Evolutionary conservation across 1,140 invertebrate species (phyloP).

Genomic region (Aphidius ervi): DNA sequence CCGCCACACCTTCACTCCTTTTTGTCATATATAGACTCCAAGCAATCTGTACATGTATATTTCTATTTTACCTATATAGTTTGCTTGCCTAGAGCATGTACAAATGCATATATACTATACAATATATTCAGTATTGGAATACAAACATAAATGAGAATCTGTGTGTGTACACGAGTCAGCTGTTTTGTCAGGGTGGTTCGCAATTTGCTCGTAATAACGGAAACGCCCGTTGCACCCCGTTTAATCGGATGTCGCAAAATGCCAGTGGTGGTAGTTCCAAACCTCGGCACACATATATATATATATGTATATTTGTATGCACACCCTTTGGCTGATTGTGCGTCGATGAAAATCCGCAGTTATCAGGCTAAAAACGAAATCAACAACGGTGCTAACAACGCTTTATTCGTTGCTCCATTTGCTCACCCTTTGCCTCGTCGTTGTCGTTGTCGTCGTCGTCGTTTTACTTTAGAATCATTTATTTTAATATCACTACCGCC

Average conservation of each 20-base stretch:
- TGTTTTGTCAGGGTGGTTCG: slow-evolving; percentile 31
- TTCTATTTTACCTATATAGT: no score
- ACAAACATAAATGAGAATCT: not conserved
- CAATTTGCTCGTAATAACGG: slow-evolving; percentile 40
- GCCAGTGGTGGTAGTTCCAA: not conserved
- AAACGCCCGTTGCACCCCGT: slow-evolving; percentile 27
- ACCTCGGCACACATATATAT: not conserved
- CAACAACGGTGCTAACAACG: slow-evolving; percentile 24
- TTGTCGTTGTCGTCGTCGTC: not conserved
- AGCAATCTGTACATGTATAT: no score
- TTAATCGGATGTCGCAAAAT: slow-evolving; percentile 38
- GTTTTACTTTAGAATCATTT: slow-evolving; percentile 12
- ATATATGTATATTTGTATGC: slow-evolving; percentile 4
- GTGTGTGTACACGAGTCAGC: slow-evolving; percentile 30
- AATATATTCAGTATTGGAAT: not conserved
- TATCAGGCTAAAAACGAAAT: slow-evolving; percentile 22
- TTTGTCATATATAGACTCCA: no score
- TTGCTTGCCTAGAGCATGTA: not conserved
- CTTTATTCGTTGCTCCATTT: slow-evolving; percentile 14
- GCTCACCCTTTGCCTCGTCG: not conserved
- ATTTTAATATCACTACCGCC: slow-evolving; percentile 20
- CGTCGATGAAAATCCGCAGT: slow-evolving; percentile 23
- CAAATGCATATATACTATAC: not conserved
- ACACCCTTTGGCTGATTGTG: slow-evolving; percentile 18
- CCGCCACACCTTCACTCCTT: not conserved